Conservation (phyloP, 1,140 invertebrate species). For the Arctopsyche grandis region DNA sequence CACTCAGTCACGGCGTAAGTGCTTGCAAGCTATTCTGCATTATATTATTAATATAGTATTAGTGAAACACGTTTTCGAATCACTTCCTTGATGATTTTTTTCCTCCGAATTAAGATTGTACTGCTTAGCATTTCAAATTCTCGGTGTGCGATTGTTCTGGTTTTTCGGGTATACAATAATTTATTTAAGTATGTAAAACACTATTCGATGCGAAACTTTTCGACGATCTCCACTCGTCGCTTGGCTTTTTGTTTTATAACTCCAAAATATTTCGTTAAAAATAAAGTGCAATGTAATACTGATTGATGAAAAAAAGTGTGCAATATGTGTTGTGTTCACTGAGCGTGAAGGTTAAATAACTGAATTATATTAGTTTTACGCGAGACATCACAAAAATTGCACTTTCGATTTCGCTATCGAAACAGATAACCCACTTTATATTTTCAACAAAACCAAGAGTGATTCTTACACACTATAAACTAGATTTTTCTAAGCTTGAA, state of each 20-base stretch:
- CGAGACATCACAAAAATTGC: background rate
- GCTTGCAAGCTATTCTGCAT: conserved; percentile 1
- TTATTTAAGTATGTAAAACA: background rate
- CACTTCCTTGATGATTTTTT: conserved; percentile 25
- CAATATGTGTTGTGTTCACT: background rate
- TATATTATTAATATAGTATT: conserved; percentile 6
- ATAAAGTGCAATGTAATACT: too few species aligned
- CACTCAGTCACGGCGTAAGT: background rate
- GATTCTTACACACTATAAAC: too few species aligned
- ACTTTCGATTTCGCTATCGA: conserved; percentile 9
- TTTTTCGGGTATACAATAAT: background rate
- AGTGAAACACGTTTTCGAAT: conserved; percentile 23
- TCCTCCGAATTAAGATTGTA: background rate
- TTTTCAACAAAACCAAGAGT: background rate
- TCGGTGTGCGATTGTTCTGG: background rate
- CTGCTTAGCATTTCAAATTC: conserved; percentile 18
- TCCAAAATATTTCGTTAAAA: too few species aligned
- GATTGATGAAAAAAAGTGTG: background rate
- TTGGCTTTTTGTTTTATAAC: too few species aligned
- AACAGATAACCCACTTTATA: background rate
- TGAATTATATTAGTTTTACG: conserved; percentile 5
- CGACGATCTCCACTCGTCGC: too few species aligned
- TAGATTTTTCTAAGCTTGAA: too few species aligned
- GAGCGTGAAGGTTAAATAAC: conserved; percentile 23
- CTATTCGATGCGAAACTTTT: background rate